Base-by-base conservation (phyloP, 1,140 invertebrate species). In the Drosophila lacteicornis region DNA sequence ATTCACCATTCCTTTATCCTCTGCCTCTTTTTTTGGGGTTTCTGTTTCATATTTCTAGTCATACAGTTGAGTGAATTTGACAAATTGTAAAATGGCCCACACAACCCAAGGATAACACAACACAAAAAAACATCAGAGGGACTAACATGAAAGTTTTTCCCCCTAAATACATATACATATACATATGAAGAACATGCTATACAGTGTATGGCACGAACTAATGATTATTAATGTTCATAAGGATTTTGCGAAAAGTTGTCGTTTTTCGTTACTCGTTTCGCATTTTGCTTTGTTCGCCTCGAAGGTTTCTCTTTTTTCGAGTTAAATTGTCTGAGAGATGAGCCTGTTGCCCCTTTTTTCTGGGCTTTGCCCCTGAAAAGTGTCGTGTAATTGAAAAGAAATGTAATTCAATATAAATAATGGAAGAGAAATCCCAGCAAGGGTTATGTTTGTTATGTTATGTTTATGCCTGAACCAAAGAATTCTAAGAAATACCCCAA, bases 191-290 rank as follows among this genome's bases (percentile, higher is more conserved):
- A 65, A 66, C 50, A 42, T 57, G 45, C 59, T 73, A 66, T 68
- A 65, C 69, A 79, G 59, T 43, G 69, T 42, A 38, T 27, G 70
- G 63, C 12, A 73, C 65, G 60, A 63, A 84, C 77, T 87, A 87
- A 87, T 87, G 84, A 90, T 81, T 88, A 88, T 88, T 88, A 88
- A 88, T 88, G 81, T 77, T 79, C 53, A 66, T 81, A 82, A 74
- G 85, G 78, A 90, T 88, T 85, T 90, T 68, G 68, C 62, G 74
- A 76, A 80, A 81, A 79, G 67, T 70, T 78, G 53, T 56, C 53
- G 19, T 56, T 56, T 56, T 61, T 80, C 50, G 19, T 55, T 65
- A 40, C 55, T 68, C 56, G 19, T 55, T 70, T 65, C 61, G 62
- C 45, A 50, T 68, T 80, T 70, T 46, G 53, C 53, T 55, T 57